Percentiles rank a stretch among this genome's conserved stretches.
phyloP scores from a whole-genome alignment of 2,888 invertebrate species.

The Formica aserva region DNA sequence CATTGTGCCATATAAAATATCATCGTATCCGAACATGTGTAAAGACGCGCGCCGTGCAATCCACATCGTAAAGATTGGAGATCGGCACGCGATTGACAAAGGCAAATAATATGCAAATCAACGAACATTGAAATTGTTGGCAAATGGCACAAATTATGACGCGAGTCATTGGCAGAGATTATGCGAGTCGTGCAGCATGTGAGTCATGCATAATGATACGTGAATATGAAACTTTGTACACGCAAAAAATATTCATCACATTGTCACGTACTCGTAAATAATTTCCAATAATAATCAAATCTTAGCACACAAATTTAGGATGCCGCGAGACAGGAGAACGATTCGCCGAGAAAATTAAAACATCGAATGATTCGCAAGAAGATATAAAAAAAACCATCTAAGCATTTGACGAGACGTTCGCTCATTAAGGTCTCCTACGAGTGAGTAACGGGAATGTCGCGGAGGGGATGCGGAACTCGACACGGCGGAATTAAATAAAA shows the following conservation, averaged over 20 bases:
- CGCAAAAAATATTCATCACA: slow-evolving; percentile 18
- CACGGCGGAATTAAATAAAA: slow-evolving; percentile 78
- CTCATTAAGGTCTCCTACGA: slow-evolving; percentile 71
- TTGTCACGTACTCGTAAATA: slow-evolving; percentile 2
- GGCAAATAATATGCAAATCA: neutral
- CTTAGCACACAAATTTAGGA: neutral
- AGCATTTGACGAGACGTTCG: slow-evolving; percentile 66
- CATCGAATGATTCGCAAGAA: neutral
- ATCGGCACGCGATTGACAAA: neutral
- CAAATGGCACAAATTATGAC: neutral
- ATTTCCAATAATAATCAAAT: slow-evolving; percentile 4
- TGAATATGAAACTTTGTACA: neutral
- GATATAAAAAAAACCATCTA: slow-evolving; percentile 34
- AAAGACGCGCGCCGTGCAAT: neutral
- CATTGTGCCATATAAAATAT: neutral
- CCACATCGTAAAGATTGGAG: slow-evolving; percentile 1
- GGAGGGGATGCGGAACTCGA: slow-evolving; percentile 34
- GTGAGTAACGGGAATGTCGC: slow-evolving; percentile 71
- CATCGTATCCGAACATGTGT: neutral
- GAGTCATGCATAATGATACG: slow-evolving; percentile 29
- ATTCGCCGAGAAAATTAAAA: neutral
- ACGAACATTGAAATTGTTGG: slow-evolving; percentile 1
- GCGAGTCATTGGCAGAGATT: slow-evolving; percentile 35
- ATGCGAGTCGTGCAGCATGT: neutral
- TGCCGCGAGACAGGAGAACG: neutral